phyloP scores from a whole-genome alignment of 2,113 vertebrate genomes.

The Cyanocitta stelleri region DNA sequence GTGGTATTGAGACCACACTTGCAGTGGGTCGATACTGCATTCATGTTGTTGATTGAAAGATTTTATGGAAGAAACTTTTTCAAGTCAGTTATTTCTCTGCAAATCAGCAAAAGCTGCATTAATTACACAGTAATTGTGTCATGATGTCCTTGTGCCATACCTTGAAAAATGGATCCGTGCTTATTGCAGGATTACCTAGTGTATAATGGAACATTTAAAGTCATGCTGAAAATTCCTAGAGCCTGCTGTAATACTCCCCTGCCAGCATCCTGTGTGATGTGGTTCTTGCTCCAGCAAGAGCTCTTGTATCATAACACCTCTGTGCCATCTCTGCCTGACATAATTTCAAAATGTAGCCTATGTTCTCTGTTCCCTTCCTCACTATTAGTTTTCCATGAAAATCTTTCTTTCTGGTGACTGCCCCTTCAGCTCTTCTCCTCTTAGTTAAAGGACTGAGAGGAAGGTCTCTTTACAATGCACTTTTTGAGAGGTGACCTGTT shows the following conservation, averaged over 20 bases:
- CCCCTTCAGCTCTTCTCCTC: not conserved
- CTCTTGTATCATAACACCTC: not conserved
- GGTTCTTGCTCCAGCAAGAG: not conserved
- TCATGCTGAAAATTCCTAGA: not conserved
- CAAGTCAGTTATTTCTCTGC: not conserved
- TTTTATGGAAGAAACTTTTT: not conserved
- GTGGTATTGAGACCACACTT: not conserved
- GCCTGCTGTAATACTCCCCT: not conserved
- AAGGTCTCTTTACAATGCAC: not conserved
- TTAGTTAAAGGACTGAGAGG: not conserved
- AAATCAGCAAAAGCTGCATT: not conserved
- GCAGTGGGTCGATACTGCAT: not conserved
- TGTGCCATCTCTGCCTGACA: not conserved
- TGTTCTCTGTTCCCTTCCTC: not conserved
- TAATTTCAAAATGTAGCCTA: not conserved
- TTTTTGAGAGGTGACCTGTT: not conserved
- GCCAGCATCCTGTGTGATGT: not conserved
- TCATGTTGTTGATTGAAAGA: not conserved
- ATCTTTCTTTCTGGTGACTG: not conserved
- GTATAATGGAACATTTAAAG: not conserved
- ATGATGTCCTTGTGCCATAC: fast-evolving
- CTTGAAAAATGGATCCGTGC: not conserved
- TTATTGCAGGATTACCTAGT: not conserved
- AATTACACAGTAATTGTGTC: not conserved
- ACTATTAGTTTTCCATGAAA: not conserved